These are phyloP conservation scores for Anguilla megastoma DNA, from an alignment of 2,797 vertebrate genomes.

Conservation along the genomic window DNA sequence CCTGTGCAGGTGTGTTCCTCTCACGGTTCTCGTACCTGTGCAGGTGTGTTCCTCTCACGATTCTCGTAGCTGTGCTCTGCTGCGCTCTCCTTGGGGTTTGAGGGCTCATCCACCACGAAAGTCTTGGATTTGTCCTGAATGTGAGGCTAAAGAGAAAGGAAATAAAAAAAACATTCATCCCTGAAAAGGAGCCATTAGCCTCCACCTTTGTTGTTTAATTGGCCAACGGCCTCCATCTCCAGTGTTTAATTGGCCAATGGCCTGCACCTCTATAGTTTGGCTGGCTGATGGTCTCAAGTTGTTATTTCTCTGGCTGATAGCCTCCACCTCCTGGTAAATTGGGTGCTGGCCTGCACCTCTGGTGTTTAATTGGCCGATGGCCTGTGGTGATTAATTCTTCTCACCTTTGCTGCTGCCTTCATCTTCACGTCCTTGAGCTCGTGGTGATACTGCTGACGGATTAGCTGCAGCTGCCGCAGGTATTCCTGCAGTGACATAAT, in stretches of 20 bases:
- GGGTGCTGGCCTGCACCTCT: background rate
- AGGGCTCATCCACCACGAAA: constrained; percentile 69
- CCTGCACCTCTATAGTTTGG: background rate
- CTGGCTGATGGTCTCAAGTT: background rate
- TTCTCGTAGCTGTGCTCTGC: constrained; percentile 21
- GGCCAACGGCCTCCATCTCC: background rate
- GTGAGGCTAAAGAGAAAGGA: constrained; percentile 30
- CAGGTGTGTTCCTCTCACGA: constrained; percentile 30
- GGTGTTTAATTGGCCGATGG: background rate
- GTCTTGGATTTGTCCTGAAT: constrained; percentile 60
- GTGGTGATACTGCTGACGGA: constrained; percentile 81
- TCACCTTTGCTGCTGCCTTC: constrained; percentile 69
- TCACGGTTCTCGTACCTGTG: constrained; percentile 39
- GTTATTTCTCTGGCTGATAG: background rate
- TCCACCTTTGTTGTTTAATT: background rate
- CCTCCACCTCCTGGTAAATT: background rate
- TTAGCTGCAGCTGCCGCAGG: constrained; percentile 78
- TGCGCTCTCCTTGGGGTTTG: constrained; percentile 41
- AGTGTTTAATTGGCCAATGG: background rate
- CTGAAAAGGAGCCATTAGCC: background rate
- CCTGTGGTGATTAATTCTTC: background rate
- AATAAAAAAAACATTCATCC: background rate
- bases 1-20: constrained; percentile 45
- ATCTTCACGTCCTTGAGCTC: constrained; percentile 75
- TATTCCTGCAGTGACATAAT: constrained; percentile 73